Conservation (phyloP, 2,113 vertebrate genomes). For the Camelus dromedarius region DNA sequence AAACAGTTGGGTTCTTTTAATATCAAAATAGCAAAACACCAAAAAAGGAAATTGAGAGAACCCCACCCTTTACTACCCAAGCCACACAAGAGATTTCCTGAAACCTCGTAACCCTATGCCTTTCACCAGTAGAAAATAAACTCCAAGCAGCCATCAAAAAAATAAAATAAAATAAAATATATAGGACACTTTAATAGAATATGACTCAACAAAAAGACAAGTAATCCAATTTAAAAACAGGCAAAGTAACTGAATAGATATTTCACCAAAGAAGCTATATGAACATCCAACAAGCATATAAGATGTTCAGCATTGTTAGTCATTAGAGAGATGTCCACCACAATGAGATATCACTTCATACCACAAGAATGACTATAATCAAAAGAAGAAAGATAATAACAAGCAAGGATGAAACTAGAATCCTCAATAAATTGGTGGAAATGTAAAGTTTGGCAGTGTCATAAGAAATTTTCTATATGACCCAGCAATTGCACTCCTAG, state of each 20-base stretch:
- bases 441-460: neutral
- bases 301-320: neutral
- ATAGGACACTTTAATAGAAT: neutral
- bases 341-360: neutral
- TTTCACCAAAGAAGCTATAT: neutral
- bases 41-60: no score
- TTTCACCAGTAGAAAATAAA: no score
- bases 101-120: no score
- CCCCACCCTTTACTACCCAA: no score
- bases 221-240: neutral
- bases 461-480: neutral
- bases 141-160: no score
- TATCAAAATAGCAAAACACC: no score
- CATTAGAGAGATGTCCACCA: neutral
- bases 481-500: neutral
- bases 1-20: no score
- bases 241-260: neutral
- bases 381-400: neutral
- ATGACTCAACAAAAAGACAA: neutral
- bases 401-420: neutral
- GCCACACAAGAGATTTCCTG: no score
- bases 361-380: neutral
- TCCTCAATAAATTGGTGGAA: neutral
- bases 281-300: neutral
- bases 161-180: neutral